phyloP scores from a whole-genome alignment of 2,113 vertebrate species.

The Oreochromis aureus region DNA sequence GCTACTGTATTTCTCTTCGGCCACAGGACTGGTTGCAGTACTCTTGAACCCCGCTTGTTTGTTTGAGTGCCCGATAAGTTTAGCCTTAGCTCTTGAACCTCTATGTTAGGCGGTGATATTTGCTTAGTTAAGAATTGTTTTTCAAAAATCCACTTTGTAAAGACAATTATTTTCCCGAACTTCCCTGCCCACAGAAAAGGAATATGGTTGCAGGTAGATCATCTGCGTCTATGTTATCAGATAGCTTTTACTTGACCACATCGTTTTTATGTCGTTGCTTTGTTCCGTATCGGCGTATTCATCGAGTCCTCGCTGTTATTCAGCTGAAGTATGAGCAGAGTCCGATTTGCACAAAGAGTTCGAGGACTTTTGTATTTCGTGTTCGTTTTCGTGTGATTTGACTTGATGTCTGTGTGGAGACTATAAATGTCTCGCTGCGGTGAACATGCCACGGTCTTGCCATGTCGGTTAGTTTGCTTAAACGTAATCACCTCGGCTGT shows the following conservation, averaged over 20 bases:
- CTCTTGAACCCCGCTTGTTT: neutral
- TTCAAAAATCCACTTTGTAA: constrained; percentile 26
- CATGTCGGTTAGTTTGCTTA: neutral
- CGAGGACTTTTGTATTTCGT: constrained; percentile 14
- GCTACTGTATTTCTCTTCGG: constrained; percentile 57
- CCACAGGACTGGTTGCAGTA: constrained; percentile 49
- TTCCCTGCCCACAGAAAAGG: constrained; percentile 16
- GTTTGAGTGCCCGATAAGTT: neutral
- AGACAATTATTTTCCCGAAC: neutral
- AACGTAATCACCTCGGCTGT: constrained; percentile 7
- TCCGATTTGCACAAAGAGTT: constrained; percentile 57
- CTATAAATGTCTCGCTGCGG: neutral
- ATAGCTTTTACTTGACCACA: constrained; percentile 50
- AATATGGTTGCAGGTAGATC: constrained; percentile 4
- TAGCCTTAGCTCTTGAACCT: neutral
- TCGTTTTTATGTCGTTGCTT: constrained; percentile 28
- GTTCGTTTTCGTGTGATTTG: constrained; percentile 13
- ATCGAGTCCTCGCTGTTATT: constrained; percentile 21
- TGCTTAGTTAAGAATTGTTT: constrained; percentile 14
- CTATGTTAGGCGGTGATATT: constrained; percentile 26
- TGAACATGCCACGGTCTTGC: constrained; percentile 33
- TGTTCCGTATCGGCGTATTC: neutral
- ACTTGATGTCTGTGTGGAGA: constrained; percentile 16
- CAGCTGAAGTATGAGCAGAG: constrained; percentile 38
- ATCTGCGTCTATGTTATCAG: constrained; percentile 28